These are phyloP conservation scores for Dryobotodes eremita DNA, from an alignment of 2,888 invertebrate species.

Conservation along the genomic window DNA sequence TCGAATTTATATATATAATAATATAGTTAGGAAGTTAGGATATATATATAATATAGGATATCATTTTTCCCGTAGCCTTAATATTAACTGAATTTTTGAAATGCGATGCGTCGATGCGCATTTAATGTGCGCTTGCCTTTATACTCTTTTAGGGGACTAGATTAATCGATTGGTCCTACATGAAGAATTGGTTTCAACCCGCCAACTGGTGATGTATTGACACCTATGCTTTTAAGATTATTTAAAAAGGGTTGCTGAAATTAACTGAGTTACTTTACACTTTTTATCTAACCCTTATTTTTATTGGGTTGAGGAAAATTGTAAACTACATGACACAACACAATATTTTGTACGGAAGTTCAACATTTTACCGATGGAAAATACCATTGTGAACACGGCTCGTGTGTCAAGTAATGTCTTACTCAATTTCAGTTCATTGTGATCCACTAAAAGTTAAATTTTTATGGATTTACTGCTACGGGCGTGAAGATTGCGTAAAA, in stretches of 20 bases:
- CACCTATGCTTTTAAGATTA: conserved; percentile 40
- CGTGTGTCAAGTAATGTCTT: no score
- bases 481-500: no score
- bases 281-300: not conserved
- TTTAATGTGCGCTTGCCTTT: conserved; percentile 8
- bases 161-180: conserved; percentile 44
- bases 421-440: no score
- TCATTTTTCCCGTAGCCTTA: no score
- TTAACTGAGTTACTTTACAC: not conserved
- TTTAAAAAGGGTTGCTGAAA: conserved; percentile 22
- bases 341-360: not conserved
- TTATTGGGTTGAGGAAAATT: no score
- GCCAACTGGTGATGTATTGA: conserved; percentile 20
- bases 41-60: no score
- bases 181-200: conserved; percentile 31
- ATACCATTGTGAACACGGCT: not conserved
- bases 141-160: not conserved
- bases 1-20: no score
- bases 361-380: not conserved
- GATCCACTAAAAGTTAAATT: no score
- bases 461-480: no score
- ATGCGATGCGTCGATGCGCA: not conserved
- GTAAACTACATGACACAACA: no score
- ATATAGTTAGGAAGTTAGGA: no score
- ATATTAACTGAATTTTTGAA: no score